These are phyloP conservation scores for Coenonympha glycerion DNA, from an alignment of 2,888 invertebrate species.

Conservation along the genomic window DNA sequence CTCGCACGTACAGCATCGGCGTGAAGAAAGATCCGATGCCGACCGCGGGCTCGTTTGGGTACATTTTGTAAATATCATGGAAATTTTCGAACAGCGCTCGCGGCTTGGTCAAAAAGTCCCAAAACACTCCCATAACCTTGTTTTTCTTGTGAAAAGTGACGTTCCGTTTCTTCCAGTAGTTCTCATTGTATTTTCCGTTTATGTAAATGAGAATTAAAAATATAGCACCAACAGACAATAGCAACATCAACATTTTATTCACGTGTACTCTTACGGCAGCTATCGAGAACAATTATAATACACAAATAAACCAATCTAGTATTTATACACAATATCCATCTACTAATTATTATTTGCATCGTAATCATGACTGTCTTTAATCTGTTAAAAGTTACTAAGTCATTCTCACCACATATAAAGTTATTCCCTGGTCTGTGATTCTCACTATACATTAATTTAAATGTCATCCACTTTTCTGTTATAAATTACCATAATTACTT, in stretches of 20 bases:
- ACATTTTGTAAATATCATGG: conserved; percentile 41
- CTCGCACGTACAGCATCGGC: conserved; percentile 32
- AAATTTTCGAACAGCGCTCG: conserved; percentile 42
- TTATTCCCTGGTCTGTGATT: too few species aligned
- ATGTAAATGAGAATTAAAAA: conserved; percentile 31
- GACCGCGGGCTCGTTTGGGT: conserved; percentile 43
- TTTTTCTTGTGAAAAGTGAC: conserved; percentile 40
- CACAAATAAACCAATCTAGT: neutral
- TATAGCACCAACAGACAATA: conserved; percentile 31
- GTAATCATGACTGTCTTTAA: neutral
- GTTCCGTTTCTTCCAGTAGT: conserved; percentile 48
- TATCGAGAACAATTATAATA: neutral
- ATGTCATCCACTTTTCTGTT: too few species aligned
- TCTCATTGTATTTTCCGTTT: conserved; percentile 38
- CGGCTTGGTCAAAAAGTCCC: conserved; percentile 37
- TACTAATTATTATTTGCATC: neutral
- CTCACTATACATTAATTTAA: neutral
- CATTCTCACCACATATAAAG: neutral
- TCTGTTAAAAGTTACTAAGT: neutral
- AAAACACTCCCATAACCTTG: conserved; percentile 41
- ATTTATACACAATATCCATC: neutral
- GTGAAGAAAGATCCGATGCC: conserved; percentile 36
- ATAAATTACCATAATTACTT: too few species aligned
- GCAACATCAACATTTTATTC: conserved; percentile 30
- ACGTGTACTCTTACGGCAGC: neutral